phyloP scores from a whole-genome alignment of 1,140 invertebrate genomes.

The Yoshiicerus persimilis region DNA sequence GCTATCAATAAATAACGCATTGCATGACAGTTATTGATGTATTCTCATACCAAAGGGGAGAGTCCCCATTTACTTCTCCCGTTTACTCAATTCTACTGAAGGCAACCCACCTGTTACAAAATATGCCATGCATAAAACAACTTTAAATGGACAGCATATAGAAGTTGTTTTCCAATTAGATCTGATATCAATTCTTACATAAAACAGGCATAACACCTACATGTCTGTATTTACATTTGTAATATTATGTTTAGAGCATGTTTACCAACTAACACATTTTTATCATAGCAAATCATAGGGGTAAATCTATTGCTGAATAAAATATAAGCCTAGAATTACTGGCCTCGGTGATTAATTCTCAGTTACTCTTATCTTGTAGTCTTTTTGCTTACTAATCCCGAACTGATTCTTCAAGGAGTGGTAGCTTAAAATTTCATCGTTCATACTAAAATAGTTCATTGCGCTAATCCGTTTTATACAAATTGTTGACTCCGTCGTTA shows the following conservation, averaged over 20 bases:
- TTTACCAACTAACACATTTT: not conserved
- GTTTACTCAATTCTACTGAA: not conserved
- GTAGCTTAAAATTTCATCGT: no score
- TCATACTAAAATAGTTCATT: no score
- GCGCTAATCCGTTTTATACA: no score
- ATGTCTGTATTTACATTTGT: not conserved
- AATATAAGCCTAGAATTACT: no score
- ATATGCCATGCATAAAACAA: not conserved
- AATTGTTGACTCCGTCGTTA: no score
- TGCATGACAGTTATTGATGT: slow-evolving; percentile 10
- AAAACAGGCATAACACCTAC: no score
- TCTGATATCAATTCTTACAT: not conserved
- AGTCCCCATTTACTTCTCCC: not conserved
- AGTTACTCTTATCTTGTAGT: no score
- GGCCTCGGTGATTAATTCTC: no score
- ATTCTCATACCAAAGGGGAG: not conserved
- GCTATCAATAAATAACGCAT: not conserved
- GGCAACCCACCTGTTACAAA: slow-evolving; percentile 7
- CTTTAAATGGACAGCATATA: not conserved
- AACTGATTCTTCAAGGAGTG: no score
- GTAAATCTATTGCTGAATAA: no score
- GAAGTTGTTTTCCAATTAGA: not conserved
- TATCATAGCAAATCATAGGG: no score
- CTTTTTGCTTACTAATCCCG: no score
- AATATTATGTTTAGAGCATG: not conserved